Evolutionary conservation across 2,113 vertebrate genomes (phyloP), one percentile per base, ranked within the genome.

Genomic region (Pionites leucogaster): DNA sequence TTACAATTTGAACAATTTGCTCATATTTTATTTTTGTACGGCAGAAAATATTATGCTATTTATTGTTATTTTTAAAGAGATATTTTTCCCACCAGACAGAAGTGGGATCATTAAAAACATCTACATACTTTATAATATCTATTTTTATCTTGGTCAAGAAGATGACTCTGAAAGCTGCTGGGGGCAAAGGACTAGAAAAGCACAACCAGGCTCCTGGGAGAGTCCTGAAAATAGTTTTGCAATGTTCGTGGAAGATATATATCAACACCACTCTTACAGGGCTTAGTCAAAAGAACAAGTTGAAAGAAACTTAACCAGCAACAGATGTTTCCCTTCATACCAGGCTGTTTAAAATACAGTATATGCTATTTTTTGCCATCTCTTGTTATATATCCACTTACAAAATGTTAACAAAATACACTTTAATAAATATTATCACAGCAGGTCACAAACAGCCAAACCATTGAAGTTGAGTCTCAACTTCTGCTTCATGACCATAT

Each of bases 301-400:
- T 92, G 95, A 92, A 95, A 93, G 97, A 96, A 95, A 91, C 87
- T 94, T 97, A 97, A 97, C 68, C 89, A 96, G 77, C 88, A 98
- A 94, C 98, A 98, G 98, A 98, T 98, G 97, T 97, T 97, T 94
- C 88, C 89, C 92, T 98, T 98, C 95, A 97, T 94, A 97, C 97
- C 93, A 96, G 42, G 29, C 92, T 95, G 96, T 95, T 94, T 92
- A 90, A 96, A 96, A 97, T 93, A 96, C 62, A 94, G 88, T 53
- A 86, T 84, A 88, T 53, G 71, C 84, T 97, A 95, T 95, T 96
- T 96, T 93, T 77, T 49, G 75, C 79, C 88, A 57, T 70, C 59
- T 79, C 95, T 97, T 97, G 85, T 96, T 97, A 94, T 96, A 97
- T 84, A 97, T 47, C 87, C 90, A 90, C 92, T 95, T 94, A 94